Base-by-base conservation (phyloP, 92 coral and sea anemone genomes). In the Meandrina meandrites region DNA sequence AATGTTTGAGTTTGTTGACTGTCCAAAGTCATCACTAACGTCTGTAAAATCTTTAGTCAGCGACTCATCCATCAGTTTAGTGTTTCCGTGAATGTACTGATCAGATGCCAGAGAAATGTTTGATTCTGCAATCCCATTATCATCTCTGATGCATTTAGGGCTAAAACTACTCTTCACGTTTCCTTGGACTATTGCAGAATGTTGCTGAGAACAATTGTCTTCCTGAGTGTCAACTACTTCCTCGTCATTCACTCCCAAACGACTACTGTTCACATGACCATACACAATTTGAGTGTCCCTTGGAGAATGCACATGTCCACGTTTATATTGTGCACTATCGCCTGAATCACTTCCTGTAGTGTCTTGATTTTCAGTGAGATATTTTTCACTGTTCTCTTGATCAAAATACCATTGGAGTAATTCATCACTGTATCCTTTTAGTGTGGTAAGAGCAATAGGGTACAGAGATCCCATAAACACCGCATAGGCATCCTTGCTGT, bases 401-500 rank as follows among this genome's bases (percentile, higher is more conserved):
- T 51, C 69, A 48, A 80, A 82, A 83, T 84, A 76, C 81, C 88
- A 89, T 2, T 40, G 85, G 53, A 84, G 77, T 37, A 68, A 40
- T 21, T 79, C 77, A 60, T 89, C 92, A 79, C 83, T 89, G 66
- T 42, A 78, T 30, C 88, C 89, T 84, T 58, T 70, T 32, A 94
- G 69, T 27, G 89, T 91, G 2, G 90, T 42, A 42, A 94, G 83
- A 8, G 88, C 93, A 27, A 94, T 72, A 48, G 97, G 93, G 70
- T 84, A 90, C 28, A 74, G 35, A 9, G 97, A 94, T 34, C 95
- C 90, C 92, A 92, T 92, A 13, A 84, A 92, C 21, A 79, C 90
- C 40, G 88, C 91, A 79, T 92, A 92, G 11, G 97, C 94, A 92
- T 88, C 89, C 82, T 86, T 92, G 79, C 93, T 94, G 88, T 89